These are phyloP conservation scores for Globodera ellingtonae DNA, from an alignment of 1,140 invertebrate genomes.

Conservation along the genomic window DNA sequence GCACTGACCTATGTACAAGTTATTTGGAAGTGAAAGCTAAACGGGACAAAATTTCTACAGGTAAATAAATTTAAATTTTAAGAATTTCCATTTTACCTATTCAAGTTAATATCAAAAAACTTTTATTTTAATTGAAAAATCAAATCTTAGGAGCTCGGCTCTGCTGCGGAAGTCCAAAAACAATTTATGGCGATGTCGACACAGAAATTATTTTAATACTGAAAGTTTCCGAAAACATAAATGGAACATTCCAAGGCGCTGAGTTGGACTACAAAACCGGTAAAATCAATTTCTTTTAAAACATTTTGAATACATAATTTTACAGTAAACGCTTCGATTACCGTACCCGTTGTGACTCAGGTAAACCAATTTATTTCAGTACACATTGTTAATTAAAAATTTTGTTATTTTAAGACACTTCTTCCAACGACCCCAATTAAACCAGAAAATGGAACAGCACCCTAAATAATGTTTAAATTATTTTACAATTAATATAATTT, in stretches of 20 bases:
- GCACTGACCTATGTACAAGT: conserved; percentile 53
- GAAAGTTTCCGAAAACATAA: conserved; percentile 31
- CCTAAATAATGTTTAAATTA: no score
- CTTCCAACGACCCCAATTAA: no score
- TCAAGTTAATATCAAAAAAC: background rate
- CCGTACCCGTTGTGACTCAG: background rate
- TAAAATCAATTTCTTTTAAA: background rate
- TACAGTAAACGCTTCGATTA: background rate
- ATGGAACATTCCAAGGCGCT: background rate
- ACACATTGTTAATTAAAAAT: no score
- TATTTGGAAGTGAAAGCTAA: conserved; percentile 59
- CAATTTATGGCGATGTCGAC: conserved; percentile 49
- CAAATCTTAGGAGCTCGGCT: conserved; percentile 48
- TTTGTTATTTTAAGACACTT: background rate
- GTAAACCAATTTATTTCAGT: background rate
- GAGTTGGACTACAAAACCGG: background rate
- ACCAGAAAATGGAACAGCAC: no score
- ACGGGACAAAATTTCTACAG: conserved; percentile 52
- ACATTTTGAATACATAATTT: background rate
- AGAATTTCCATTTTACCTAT: no score
- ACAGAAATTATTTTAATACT: conserved; percentile 56
- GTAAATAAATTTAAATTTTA: background rate
- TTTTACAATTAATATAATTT: no score
- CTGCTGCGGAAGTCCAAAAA: conserved; percentile 47
- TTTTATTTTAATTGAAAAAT: background rate